Evolutionary conservation across 1,140 invertebrate species (phyloP), one percentile per base, ranked within the genome.

Genomic region (Himalopsyche phryganea): DNA sequence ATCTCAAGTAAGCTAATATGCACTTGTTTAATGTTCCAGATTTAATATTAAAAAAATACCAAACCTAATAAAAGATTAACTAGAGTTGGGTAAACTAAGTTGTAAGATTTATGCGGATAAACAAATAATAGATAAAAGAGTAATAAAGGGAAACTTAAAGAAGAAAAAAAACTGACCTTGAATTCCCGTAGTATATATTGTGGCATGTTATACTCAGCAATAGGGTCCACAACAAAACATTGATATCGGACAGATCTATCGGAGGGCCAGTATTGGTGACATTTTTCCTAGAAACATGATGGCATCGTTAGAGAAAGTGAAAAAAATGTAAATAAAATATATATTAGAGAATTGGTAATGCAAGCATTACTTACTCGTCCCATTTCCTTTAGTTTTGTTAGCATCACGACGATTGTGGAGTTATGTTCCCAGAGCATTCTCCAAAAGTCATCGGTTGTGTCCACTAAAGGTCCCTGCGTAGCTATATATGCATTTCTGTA

Each of bases 401-500:
- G 77, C 96, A 98, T 99, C 7, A 98, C 97, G 33, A 99, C 90
- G 72, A 99, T 99, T 4, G 94, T 98, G 0, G 95, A 98, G 74
- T 99, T 98, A 71, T 99, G 95, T 72, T 99, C 96, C 97, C 97
- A 99, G n/a, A 99, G 79, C 96, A 98, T 98, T 60, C 97, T 82
- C 98, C 98, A 99, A 67, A 99, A 96, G 71, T 99, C 97, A 66
- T 98, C 94, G 0, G 93, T 93, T 0, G 98, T 99, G 65, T 98
- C 93, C 18, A 86, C 85, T 11, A 98, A 76, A 0, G 98, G 97
- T 7, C 96, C 96, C 79, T 99, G 98, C 4, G 97, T 98, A 0
- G 97, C 97, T 58, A 99, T 96, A 68, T 99, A 99, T 1, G 95
- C 95, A 55, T 85, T 88, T 15, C 92, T 84, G 75, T 94, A 95